phyloP scores from a whole-genome alignment of 2,113 vertebrate genomes.

The Falcunculus frontatus region DNA sequence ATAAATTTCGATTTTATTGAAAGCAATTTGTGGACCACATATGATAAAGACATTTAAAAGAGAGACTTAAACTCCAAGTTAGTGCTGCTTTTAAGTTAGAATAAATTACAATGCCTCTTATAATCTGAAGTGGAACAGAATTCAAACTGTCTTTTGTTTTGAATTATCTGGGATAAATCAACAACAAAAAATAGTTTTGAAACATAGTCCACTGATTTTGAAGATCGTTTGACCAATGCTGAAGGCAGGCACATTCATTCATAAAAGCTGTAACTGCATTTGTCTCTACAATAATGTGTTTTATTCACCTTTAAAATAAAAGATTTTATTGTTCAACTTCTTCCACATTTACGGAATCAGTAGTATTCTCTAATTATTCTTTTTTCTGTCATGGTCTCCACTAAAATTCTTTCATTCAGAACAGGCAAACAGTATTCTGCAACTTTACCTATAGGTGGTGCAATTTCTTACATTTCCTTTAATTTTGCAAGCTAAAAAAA shows the following conservation, averaged over 20 bases:
- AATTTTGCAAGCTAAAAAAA: conserved; percentile 9
- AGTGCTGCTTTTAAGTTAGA: background rate
- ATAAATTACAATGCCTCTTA: background rate
- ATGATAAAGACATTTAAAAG: background rate
- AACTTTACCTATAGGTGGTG: conserved; percentile 56
- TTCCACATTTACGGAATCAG: background rate
- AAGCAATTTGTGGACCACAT: background rate
- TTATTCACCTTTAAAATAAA: background rate
- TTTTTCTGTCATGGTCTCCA: background rate
- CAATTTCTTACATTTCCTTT: conserved; percentile 58
- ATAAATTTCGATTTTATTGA: background rate
- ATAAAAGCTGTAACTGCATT: conserved; percentile 22
- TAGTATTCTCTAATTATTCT: background rate
- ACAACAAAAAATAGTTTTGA: background rate
- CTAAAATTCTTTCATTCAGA: background rate
- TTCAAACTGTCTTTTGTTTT: background rate
- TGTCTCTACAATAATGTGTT: conserved; percentile 41
- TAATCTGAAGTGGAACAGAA: background rate
- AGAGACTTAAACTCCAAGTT: background rate
- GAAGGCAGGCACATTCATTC: conserved; percentile 14
- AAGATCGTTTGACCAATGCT: conserved; percentile 44
- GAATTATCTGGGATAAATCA: background rate
- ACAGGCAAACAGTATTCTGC: conserved; percentile 1
- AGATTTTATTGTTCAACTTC: background rate
- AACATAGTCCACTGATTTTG: background rate